Evolutionary conservation across 2,797 vertebrate species (phyloP).

Genomic region (Streptopelia turtur): DNA sequence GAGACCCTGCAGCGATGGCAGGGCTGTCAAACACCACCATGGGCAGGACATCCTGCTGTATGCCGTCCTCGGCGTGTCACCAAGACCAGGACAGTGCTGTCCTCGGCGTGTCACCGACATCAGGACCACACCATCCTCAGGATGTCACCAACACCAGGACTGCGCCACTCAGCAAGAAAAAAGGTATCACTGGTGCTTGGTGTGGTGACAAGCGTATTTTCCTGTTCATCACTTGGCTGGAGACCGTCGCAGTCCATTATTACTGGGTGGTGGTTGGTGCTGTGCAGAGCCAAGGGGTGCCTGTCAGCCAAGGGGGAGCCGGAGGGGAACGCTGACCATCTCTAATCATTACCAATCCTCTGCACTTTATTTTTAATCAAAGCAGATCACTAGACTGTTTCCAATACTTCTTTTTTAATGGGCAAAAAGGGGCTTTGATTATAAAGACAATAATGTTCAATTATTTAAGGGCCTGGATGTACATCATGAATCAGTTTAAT

Average conservation of each 20-base stretch:
- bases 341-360: slow-evolving; percentile 33
- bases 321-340: not conserved
- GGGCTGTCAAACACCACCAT: not conserved
- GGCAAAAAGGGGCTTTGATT: not conserved
- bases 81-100: too few relatives aligned
- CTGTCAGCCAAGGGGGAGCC: not conserved
- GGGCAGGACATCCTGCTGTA: not conserved
- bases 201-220: not conserved
- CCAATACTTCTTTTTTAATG: slow-evolving; percentile 41
- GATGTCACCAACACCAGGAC: not conserved
- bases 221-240: too few relatives aligned
- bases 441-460: slow-evolving; percentile 31
- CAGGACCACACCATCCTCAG: too few relatives aligned
- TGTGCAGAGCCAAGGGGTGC: not conserved
- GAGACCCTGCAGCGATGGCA: not conserved
- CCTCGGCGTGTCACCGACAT: too few relatives aligned
- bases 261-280: not conserved
- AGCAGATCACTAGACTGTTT: slow-evolving; percentile 21
- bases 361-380: slow-evolving; percentile 42
- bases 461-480: slow-evolving; percentile 33
- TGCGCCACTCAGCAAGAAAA: accelerated
- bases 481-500: slow-evolving; percentile 49
- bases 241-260: not conserved
- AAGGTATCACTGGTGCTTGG: not conserved
- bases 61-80: too few relatives aligned